Evolutionary conservation across 1,140 invertebrate genomes (phyloP).

Genomic region (Batillaria attramentaria): DNA sequence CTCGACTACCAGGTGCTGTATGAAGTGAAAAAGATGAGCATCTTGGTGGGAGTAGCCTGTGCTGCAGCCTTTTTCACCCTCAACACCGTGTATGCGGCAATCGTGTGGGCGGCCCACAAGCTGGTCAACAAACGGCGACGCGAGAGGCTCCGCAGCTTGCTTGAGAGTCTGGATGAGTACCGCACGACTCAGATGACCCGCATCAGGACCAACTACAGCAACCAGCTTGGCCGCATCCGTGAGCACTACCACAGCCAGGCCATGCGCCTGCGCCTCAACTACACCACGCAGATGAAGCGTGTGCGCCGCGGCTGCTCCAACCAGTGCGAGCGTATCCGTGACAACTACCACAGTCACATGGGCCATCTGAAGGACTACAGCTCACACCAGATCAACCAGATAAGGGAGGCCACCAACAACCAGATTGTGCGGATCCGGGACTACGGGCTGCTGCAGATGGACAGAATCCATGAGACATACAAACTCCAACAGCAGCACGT

Average conservation of each 20-base stretch:
- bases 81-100: conserved; percentile 58
- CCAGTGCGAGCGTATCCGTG: conserved; percentile 93
- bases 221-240: conserved; percentile 79
- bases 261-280: conserved; percentile 88
- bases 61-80: conserved; percentile 82
- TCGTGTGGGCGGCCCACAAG: conserved; percentile 45
- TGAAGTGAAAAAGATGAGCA: conserved; percentile 86
- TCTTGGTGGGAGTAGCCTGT: conserved; percentile 84
- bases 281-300: conserved; percentile 88
- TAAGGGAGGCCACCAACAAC: conserved; percentile 95
- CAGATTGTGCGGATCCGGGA: conserved; percentile 94
- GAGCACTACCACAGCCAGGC: conserved; percentile 80
- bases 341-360: conserved; percentile 87
- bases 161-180: conserved; percentile 65
- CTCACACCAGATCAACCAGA: conserved; percentile 87
- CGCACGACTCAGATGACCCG: conserved; percentile 56
- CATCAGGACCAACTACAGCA: conserved; percentile 72
- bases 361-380: conserved; percentile 65
- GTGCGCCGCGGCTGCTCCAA: conserved; percentile 94
- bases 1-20: conserved; percentile 74
- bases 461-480: conserved; percentile 90
- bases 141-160: conserved; percentile 58
- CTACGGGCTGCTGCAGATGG: conserved; percentile 92
- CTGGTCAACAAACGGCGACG: conserved; percentile 60
- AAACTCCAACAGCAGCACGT: conserved; percentile 94